Evolutionary conservation across 92 coral and sea anemone species (phyloP).

Genomic region (Galaxea fascicularis): DNA sequence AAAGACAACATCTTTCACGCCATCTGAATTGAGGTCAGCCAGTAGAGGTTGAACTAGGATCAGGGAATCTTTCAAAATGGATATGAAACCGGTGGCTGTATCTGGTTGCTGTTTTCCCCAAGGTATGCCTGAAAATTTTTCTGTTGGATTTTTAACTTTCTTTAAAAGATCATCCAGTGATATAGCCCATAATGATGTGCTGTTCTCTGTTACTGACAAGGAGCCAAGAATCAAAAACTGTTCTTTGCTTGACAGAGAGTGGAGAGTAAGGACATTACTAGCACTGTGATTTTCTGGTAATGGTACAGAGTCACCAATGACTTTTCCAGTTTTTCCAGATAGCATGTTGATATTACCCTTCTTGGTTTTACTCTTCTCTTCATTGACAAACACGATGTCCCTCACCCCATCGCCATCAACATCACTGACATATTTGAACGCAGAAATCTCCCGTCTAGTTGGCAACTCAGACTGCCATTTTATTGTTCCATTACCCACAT

Average conservation of each 20-base stretch:
- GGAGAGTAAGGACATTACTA: constrained; percentile 54
- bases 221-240: constrained; percentile 73
- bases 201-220: constrained; percentile 23
- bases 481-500: constrained; percentile 53
- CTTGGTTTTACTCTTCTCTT: neutral
- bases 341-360: constrained; percentile 45
- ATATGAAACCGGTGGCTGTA: constrained; percentile 65
- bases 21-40: constrained; percentile 74
- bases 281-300: constrained; percentile 35
- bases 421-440: constrained; percentile 64
- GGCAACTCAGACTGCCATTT: constrained; percentile 66
- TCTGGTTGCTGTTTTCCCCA: constrained; percentile 78
- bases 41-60: constrained; percentile 62
- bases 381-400: constrained; percentile 61
- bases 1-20: constrained; percentile 70
- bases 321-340: constrained; percentile 76
- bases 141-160: constrained; percentile 23
- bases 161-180: constrained; percentile 55
- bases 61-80: constrained; percentile 42
- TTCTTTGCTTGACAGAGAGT: constrained; percentile 22
- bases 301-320: constrained; percentile 60
- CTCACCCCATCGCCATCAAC: constrained; percentile 55
- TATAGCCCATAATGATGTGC: constrained; percentile 71
- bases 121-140: constrained; percentile 17
- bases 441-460: constrained; percentile 26